Base-by-base conservation (phyloP, 2,797 vertebrate species). In the Halcyon chelicuti region DNA sequence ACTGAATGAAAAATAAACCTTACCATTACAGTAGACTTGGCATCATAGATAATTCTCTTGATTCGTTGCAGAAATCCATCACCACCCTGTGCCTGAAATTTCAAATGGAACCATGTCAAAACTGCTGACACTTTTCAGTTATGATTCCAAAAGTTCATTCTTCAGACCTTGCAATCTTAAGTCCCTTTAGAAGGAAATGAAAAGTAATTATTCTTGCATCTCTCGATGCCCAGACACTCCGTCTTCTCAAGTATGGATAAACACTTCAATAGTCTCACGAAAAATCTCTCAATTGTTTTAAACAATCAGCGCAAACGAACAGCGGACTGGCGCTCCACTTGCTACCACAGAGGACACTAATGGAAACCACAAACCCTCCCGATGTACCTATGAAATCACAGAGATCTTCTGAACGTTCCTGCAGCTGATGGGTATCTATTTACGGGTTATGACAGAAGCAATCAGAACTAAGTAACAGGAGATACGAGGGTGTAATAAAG, bases 11-110 rank as follows among this genome's bases (percentile, higher is more conserved):
- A 68, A 66, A 39, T 26, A 83, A 46, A 78, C 98, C 99, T 99
- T 97, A 99, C 99, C 98, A 99, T 98, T 52, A 99, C 93, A 19
- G 99, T 99, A 95, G 99, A 99, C 91, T 97, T 99, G 93, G 99
- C 99, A 96, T 99, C 99, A 95, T 99, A 99, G 76, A 98, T 96
- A 92, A 99, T 97, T 57, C 99, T 99, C 97, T 99, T 99, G 97
- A 99, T 95, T 97, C 99, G 98, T 94, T 99, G 99, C 84, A 99
- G 97, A 97, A 99, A 85, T 96, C 99, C 99, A 80, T 99, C 99
- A 77, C 99, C 99, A 97, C 99, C 99, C 37, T 99, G 98, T 31
- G 99, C 99, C 99, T 99, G 98, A 93, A 97, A 98, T 96, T 88
- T 93, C 90, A 97, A 93, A 96, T n/a, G 88, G 31, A 93, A 96